phyloP scores from a whole-genome alignment of 2,888 invertebrate species.

The Orchesellides sinensis region DNA sequence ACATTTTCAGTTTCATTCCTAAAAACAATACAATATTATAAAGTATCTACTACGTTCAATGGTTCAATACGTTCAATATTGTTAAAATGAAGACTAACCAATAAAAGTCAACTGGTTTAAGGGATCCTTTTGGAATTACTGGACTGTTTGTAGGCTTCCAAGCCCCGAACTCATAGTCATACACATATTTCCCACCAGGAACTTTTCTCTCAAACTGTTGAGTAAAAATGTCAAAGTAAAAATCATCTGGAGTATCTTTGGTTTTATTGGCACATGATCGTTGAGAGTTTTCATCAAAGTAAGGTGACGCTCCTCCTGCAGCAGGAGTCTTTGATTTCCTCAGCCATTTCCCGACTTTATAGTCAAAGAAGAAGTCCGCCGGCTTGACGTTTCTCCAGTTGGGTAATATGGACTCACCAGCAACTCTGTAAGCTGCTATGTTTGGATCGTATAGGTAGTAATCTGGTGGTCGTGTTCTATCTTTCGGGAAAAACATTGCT shows the following conservation, averaged over 20 bases:
- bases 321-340: constrained; percentile 26
- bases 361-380: constrained; percentile 45
- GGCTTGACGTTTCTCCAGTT: constrained; percentile 47
- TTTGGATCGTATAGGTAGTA: constrained; percentile 35
- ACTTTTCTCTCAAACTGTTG: constrained; percentile 32
- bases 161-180: constrained; percentile 24
- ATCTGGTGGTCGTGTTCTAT: constrained; percentile 32
- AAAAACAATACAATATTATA: background rate
- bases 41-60: background rate
- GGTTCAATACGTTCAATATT: background rate
- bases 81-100: constrained; percentile 36
- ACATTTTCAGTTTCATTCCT: constrained; percentile 48
- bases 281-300: constrained; percentile 28
- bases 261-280: constrained; percentile 13
- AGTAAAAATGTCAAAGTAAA: constrained; percentile 43
- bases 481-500: constrained; percentile 54
- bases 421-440: constrained; percentile 14
- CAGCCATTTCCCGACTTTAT: constrained; percentile 37
- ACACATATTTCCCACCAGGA: constrained; percentile 15
- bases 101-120: constrained; percentile 50
- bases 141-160: constrained; percentile 25
- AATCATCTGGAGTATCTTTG: constrained; percentile 50
- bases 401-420: constrained; percentile 9
- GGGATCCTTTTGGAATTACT: background rate
- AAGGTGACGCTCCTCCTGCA: background rate